Percentiles rank a stretch among this genome's conserved stretches.
Conservation (phyloP, 2,888 invertebrate species). For the Xanthostigma xanthostigma region DNA sequence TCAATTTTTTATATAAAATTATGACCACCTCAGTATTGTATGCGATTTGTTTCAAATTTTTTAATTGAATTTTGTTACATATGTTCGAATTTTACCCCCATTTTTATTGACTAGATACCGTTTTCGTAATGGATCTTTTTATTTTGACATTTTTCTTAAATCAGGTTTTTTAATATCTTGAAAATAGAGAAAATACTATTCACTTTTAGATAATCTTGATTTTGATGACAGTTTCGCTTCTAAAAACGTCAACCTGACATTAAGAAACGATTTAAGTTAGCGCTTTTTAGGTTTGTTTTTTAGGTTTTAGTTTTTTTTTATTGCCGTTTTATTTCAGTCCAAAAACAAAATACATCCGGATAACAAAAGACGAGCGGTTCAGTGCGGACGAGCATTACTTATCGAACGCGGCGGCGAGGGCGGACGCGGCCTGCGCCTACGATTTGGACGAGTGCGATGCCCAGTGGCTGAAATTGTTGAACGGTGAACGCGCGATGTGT, state of each 20-base stretch:
- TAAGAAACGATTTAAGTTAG: not conserved
- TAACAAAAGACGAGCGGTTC: slow-evolving; percentile 77
- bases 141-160: too few species aligned
- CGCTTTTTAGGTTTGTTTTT: not conserved
- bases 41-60: too few species aligned
- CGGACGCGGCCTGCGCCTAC: slow-evolving; percentile 88
- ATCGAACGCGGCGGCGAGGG: slow-evolving; percentile 70
- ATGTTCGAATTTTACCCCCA: too few species aligned
- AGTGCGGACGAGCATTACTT: slow-evolving; percentile 70
- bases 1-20: too few species aligned
- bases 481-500: slow-evolving; percentile 71
- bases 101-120: too few species aligned
- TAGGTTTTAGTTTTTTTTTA: slow-evolving; percentile 1
- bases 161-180: too few species aligned
- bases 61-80: too few species aligned
- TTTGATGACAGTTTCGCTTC: not conserved
- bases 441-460: slow-evolving; percentile 89
- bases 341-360: slow-evolving; percentile 81
- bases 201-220: too few species aligned
- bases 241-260: not conserved
- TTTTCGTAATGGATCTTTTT: too few species aligned
- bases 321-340: slow-evolving; percentile 43
- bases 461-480: slow-evolving; percentile 74
- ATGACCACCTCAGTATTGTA: too few species aligned
- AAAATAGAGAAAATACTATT: too few species aligned